Conservation (phyloP, 2,797 vertebrate species). For the Pampus argenteus region DNA sequence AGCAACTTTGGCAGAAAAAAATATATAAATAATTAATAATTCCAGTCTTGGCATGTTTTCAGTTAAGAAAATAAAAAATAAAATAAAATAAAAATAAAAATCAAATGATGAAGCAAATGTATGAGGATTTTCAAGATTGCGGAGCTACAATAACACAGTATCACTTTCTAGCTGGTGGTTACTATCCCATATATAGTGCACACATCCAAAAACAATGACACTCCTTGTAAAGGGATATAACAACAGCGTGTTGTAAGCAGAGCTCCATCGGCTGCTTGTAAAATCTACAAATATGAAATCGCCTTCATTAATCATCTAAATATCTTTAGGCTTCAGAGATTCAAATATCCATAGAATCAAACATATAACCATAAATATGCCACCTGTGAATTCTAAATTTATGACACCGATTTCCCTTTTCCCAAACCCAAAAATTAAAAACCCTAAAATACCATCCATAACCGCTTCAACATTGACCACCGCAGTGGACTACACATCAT, state of each 20-base stretch:
- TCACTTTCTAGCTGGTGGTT: conserved; percentile 14
- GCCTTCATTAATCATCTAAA: conserved; percentile 15
- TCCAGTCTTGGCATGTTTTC: conserved; percentile 50
- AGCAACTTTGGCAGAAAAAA: conserved; percentile 50
- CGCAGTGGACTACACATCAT: conserved; percentile 16
- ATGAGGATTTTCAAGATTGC: not conserved
- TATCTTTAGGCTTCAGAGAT: not conserved
- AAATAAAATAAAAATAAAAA: too few species aligned
- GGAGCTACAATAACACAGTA: conserved; percentile 14
- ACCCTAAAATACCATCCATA: conserved; percentile 6
- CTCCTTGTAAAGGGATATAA: conserved; percentile 15
- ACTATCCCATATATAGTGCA: conserved; percentile 20
- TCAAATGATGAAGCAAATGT: too few species aligned
- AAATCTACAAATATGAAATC: conserved; percentile 27
- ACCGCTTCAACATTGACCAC: conserved; percentile 27
- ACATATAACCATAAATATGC: conserved; percentile 19
- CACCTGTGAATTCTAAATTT: conserved; percentile 16
- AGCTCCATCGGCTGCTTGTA: conserved; percentile 31
- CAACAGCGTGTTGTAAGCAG: conserved; percentile 20
- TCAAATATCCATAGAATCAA: conserved; percentile 27
- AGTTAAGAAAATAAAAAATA: conserved; percentile 32
- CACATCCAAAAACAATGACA: conserved; percentile 14
- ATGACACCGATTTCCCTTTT: conserved; percentile 16
- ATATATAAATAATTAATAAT: not conserved
- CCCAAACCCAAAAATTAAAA: conserved; percentile 12